Conservation (phyloP, 2,113 vertebrate species). For the Pluvianellus socialis region DNA sequence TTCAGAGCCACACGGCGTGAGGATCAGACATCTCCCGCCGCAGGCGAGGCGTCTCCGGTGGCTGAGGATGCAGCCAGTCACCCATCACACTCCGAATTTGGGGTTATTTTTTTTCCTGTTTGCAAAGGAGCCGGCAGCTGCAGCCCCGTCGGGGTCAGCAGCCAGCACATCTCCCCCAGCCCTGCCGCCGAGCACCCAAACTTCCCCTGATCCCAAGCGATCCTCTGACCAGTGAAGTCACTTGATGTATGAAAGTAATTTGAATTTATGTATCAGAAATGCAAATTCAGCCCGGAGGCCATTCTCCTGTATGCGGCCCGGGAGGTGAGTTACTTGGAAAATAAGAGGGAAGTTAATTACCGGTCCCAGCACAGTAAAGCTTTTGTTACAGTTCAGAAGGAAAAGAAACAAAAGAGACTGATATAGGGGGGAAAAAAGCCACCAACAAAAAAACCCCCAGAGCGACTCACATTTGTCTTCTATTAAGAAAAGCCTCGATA, state of each 20-base stretch:
- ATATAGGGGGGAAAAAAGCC: neutral
- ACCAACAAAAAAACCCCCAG: neutral
- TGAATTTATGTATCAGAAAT: constrained; percentile 38
- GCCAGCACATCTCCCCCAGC: fast-evolving
- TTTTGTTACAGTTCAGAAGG: neutral
- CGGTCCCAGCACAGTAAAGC: neutral
- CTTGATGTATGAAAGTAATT: neutral
- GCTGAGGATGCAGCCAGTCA: neutral
- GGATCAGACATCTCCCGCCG: neutral
- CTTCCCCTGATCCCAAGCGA: neutral
- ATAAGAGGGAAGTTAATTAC: neutral
- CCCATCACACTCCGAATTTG: neutral
- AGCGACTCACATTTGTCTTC: neutral
- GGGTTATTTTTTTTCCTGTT: neutral
- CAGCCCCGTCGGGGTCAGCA: neutral
- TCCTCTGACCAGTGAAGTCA: neutral
- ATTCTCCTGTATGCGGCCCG: neutral
- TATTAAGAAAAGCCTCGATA: neutral
- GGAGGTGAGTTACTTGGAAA: neutral
- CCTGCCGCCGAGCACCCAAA: neutral
- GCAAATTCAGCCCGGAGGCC: constrained; percentile 19
- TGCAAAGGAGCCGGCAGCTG: neutral
- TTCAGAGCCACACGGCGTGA: neutral
- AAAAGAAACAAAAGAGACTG: neutral
- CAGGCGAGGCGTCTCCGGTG: neutral